Evolutionary conservation across 2,888 invertebrate species (phyloP).

Genomic region (Athripsodes cinereus): DNA sequence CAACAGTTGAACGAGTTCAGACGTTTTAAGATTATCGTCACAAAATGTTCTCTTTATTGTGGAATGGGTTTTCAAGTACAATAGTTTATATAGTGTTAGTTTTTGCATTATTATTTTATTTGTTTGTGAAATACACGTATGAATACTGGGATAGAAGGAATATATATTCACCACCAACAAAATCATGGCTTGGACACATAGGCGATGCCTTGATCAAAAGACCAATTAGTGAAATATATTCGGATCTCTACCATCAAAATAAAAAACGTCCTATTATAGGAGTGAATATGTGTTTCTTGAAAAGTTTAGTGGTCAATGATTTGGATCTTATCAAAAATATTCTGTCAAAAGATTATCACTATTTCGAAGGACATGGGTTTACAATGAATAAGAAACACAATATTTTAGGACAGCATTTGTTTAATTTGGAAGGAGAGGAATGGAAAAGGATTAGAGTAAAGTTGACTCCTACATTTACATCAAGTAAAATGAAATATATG

Average conservation of each 20-base stretch:
- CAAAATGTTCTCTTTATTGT: too few species aligned
- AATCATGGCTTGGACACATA: slow-evolving; percentile 3
- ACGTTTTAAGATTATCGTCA: too few species aligned
- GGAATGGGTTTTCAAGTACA: too few species aligned
- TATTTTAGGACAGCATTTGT: slow-evolving; percentile 10
- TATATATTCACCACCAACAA: slow-evolving; percentile 2
- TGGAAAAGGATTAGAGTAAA: slow-evolving; percentile 19
- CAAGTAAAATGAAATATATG: slow-evolving; percentile 23
- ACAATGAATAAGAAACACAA: background rate
- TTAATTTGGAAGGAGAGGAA: slow-evolving; percentile 16
- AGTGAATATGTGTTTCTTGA: background rate
- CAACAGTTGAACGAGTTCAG: too few species aligned
- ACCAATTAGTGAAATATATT: background rate
- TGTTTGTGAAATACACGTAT: slow-evolving; percentile 2
- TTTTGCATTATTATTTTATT: background rate
- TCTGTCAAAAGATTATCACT: slow-evolving; percentile 9
- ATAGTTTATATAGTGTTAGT: too few species aligned
- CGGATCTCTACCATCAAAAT: slow-evolving; percentile 9
- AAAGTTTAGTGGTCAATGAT: slow-evolving; percentile 13
- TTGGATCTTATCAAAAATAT: slow-evolving; percentile 11
- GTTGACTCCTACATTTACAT: slow-evolving; percentile 22
- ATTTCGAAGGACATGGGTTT: slow-evolving; percentile 13
- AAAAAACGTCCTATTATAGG: slow-evolving; percentile 12
- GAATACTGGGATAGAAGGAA: slow-evolving; percentile 12
- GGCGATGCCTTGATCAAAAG: background rate